Evolutionary conservation across 2,797 vertebrate species (phyloP).

Genomic region (Australoheros facetus): DNA sequence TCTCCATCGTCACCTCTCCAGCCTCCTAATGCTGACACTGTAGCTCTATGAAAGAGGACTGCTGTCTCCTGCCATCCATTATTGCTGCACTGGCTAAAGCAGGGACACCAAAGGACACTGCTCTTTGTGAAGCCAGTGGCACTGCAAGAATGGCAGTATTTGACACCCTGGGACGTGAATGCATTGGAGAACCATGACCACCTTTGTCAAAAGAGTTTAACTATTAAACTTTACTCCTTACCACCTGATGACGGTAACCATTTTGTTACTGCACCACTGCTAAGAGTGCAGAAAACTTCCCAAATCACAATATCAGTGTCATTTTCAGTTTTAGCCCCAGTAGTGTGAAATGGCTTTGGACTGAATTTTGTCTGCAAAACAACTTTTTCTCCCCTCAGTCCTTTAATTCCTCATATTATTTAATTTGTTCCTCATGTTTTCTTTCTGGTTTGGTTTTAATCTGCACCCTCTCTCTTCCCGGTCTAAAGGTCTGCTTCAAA

Average conservation of each 20-base stretch:
- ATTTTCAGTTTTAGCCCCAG: slow-evolving; percentile 6
- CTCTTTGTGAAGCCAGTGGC: not conserved
- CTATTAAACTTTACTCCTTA: not conserved
- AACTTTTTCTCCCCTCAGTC: not conserved
- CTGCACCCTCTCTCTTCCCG: not conserved
- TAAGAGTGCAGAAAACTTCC: not conserved
- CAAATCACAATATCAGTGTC: not conserved
- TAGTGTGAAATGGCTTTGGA: not conserved
- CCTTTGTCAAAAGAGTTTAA: not conserved
- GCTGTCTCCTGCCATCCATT: not conserved
- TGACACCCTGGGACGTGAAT: not conserved
- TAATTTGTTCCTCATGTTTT: not conserved
- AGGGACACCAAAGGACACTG: not conserved
- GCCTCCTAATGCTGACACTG: not conserved
- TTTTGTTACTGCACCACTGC: not conserved
- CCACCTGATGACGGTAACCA: not conserved
- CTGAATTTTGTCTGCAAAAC: not conserved
- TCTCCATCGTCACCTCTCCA: not conserved
- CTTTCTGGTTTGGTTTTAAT: not conserved
- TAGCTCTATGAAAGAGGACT: not conserved
- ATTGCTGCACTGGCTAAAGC: not conserved
- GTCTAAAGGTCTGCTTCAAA: not conserved
- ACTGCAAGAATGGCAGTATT: slow-evolving; percentile 2
- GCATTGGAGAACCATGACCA: not conserved
- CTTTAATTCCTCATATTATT: not conserved